phyloP scores from a whole-genome alignment of 2,888 invertebrate species.

The Mythimna impura region DNA sequence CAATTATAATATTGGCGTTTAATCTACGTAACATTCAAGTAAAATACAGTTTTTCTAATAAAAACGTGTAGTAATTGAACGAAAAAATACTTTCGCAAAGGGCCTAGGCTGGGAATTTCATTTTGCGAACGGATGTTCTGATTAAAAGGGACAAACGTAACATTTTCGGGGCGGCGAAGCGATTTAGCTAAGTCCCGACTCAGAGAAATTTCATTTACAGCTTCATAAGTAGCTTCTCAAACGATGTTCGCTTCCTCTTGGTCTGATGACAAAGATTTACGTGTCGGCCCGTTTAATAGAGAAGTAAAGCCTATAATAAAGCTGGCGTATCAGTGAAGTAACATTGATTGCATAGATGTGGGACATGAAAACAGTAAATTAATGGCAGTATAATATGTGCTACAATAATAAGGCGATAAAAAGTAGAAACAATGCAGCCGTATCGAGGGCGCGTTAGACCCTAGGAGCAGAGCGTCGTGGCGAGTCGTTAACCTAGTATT shows the following conservation, averaged over 20 bases:
- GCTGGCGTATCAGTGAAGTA: conserved; percentile 58
- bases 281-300: conserved; percentile 32
- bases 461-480: conserved; percentile 73
- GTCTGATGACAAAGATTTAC: conserved; percentile 21
- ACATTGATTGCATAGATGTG: conserved; percentile 77
- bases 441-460: conserved; percentile 79
- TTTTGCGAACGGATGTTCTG: conserved; percentile 30
- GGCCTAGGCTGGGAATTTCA: conserved; percentile 27
- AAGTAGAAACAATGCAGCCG: conserved; percentile 76
- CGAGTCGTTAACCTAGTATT: conserved; percentile 83
- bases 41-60: neutral
- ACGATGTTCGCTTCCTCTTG: conserved; percentile 17
- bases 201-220: conserved; percentile 48
- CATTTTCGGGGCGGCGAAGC: conserved; percentile 28
- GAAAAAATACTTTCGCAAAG: conserved; percentile 19
- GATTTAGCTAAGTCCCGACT: conserved; percentile 41
- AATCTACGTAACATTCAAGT: neutral
- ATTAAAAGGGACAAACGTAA: conserved; percentile 42
- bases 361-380: conserved; percentile 81
- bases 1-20: neutral
- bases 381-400: conserved; percentile 70
- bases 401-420: conserved; percentile 81
- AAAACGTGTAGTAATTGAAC: conserved; percentile 17
- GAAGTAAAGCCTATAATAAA: conserved; percentile 40
- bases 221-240: conserved; percentile 36